phyloP scores from a whole-genome alignment of 2,113 vertebrate species.

The Aramus guarauna region DNA sequence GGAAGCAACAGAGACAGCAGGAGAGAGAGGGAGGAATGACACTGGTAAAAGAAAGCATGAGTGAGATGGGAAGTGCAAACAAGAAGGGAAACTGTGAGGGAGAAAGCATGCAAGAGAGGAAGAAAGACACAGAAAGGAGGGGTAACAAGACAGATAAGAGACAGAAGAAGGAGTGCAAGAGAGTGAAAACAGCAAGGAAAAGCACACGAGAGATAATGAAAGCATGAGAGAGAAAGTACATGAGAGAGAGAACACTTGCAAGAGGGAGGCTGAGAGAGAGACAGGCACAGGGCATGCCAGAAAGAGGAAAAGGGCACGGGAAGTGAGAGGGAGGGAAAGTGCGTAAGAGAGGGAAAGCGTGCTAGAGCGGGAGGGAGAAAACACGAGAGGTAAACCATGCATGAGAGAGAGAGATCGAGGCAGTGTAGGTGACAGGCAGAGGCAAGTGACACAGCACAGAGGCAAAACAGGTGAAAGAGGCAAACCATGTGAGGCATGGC shows the following conservation, averaged over 20 bases:
- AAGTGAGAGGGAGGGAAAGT: neutral
- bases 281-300: neutral
- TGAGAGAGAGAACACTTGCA: neutral
- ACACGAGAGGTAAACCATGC: neutral
- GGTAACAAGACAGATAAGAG: fast-evolving
- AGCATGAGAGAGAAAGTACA: neutral
- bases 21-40: neutral
- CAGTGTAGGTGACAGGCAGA: neutral
- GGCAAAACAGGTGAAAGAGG: neutral
- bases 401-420: neutral
- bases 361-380: neutral
- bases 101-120: neutral
- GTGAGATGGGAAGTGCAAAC: neutral
- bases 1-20: neutral
- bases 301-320: neutral
- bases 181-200: neutral
- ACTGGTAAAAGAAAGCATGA: neutral
- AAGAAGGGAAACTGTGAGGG: neutral
- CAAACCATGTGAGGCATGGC: neutral
- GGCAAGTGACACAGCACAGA: neutral
- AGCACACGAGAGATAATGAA: neutral
- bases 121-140: neutral
- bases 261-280: neutral
- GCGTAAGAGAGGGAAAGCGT: neutral
- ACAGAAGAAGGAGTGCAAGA: neutral